A percentile compares a stretch with the other conserved stretches of the same genome.
These are phyloP conservation scores for Tenebrio molitor DNA, from an alignment of 1,140 invertebrate species.

Conservation along the genomic window DNA sequence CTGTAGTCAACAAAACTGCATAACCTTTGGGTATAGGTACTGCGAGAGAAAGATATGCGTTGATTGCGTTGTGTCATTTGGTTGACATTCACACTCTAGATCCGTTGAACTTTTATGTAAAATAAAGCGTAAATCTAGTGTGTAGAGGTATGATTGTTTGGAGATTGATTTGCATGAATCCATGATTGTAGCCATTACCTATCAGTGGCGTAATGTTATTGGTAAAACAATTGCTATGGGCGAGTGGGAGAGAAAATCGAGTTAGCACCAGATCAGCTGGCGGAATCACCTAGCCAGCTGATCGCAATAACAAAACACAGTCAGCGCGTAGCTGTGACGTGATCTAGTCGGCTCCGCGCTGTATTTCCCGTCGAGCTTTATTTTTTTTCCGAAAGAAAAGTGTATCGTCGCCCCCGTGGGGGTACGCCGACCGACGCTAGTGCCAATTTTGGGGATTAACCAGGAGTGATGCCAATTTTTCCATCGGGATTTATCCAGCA, in stretches of 20 bases:
- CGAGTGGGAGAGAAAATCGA: constrained; percentile 49
- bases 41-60: no score
- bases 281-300: constrained; percentile 56
- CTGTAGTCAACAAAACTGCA: no score
- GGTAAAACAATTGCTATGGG: neutral
- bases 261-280: constrained; percentile 61
- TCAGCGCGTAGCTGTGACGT: constrained; percentile 42
- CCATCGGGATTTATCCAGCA: constrained; percentile 16
- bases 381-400: neutral
- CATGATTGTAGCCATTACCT: neutral
- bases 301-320: constrained; percentile 60
- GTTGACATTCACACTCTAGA: no score
- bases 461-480: constrained; percentile 19
- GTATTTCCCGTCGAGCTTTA: neutral
- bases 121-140: no score
- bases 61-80: no score
- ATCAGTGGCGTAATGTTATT: neutral
- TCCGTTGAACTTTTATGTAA: no score
- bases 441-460: constrained; percentile 23
- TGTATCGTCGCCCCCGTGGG: neutral
- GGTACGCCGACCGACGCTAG: neutral
- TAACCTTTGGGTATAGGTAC: no score
- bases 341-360: constrained; percentile 18
- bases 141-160: no score
- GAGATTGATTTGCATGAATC: no score